Evolutionary conservation across 2,888 invertebrate genomes (phyloP), one percentile per base, ranked within the genome.

Genomic region (Mechanitis mazaeus): DNA sequence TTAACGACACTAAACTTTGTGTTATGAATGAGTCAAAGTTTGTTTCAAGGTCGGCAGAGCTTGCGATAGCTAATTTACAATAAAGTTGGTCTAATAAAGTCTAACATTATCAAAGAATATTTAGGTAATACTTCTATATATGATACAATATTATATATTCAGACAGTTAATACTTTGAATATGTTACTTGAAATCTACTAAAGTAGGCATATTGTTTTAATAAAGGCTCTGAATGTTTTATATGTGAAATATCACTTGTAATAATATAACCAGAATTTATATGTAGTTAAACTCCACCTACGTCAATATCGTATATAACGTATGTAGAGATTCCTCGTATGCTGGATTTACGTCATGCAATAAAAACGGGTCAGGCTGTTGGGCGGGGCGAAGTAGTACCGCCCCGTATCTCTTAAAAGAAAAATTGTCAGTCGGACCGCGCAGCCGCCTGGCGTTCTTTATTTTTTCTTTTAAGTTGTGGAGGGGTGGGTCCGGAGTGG

Each of bases 361-460:
- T 89, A 89, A 89, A 87, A 90, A 87, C 88, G 81, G 89, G 88
- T 87, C 89, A 89, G 81, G 76, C 75, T 76, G 73, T 79, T 80
- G 80, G 86, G 87, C 84, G 87, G 87, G 73, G 87, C 83, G 75
- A 66, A 70, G 71, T 67, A 67, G 81, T 78, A 76, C 84, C 86
- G 85, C 84, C 86, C 86, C 78, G 82, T 76, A 81, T 79, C 83
- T 87, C 85, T 83, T 84, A 83, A 86, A 90, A 90, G 90, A 90
- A 90, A 90, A 90, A 89, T 87, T 79, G 78, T 74, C 73, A 81
- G 86, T 83, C 80, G 83, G 84, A 75, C 73, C 88, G 89, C 86
- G 87, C 87, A 89, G 87, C 83, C 87, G 88, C 87, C 81, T 75
- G 76, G 76, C 80, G 87, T 87, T 90, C 87, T 90, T 90, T 89